Evolutionary conservation across 92 coral and sea anemone species (phyloP).

Genomic region (Umimayanthus kanabou): DNA sequence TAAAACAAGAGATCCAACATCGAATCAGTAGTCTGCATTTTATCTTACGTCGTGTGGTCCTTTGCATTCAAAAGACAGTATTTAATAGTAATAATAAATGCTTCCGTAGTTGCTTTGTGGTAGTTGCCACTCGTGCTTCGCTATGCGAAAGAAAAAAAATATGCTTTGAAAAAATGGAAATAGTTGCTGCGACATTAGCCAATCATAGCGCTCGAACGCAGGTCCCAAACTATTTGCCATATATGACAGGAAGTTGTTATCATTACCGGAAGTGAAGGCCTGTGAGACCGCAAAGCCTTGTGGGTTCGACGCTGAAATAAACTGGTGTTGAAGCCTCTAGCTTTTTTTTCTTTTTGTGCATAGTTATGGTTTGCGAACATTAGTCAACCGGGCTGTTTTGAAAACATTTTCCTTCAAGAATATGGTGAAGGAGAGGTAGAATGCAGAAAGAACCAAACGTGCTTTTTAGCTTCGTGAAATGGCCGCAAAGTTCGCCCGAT

Average conservation of each 20-base stretch:
- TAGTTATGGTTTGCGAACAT: conserved; percentile 36
- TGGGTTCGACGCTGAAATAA: conserved; percentile 44
- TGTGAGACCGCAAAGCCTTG: conserved; percentile 30
- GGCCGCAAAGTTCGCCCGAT: conserved; percentile 43
- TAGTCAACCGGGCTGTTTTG: conserved; percentile 3
- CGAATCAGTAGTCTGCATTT: too few species aligned
- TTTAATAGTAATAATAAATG: too few species aligned
- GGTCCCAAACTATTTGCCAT: too few species aligned
- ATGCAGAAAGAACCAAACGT: conserved; percentile 23
- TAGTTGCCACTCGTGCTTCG: too few species aligned
- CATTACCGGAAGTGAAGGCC: conserved; percentile 42
- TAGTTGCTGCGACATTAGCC: too few species aligned
- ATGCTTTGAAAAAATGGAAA: too few species aligned
- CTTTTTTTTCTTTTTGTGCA: conserved; percentile 16
- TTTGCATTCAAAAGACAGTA: too few species aligned
- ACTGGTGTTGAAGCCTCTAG: not conserved
- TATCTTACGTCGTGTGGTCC: too few species aligned
- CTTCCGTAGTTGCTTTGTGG: too few species aligned
- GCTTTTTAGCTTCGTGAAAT: conserved; percentile 27
- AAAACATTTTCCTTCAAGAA: conserved; percentile 12
- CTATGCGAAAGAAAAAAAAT: too few species aligned
- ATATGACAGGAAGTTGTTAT: not conserved
- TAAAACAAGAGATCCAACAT: too few species aligned
- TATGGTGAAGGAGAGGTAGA: conserved; percentile 33
- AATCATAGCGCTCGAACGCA: too few species aligned